Evolutionary conservation across 2,113 vertebrate species (phyloP), one percentile per base, ranked within the genome.

Genomic region (Artemisiospiza belli): DNA sequence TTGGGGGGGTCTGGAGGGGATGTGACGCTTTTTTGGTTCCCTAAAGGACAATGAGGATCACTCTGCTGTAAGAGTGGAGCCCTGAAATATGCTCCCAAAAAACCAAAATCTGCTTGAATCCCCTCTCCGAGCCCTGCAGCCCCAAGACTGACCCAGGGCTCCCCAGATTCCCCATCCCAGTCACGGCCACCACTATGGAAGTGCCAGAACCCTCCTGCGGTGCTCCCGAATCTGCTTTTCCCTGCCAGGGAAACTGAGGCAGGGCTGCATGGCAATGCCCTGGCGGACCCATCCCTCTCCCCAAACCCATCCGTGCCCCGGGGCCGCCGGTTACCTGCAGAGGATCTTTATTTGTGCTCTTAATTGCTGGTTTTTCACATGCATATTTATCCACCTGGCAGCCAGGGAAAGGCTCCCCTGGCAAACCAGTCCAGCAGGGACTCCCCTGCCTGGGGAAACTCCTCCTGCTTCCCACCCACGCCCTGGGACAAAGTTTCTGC

Each of bases 361-460:
- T 92, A 89, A 92, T 94, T 92, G 59, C 59, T 39, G 96, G 37
- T 17, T 95, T 95, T 95, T 62, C 59, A 4, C 79, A 23, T 73
- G 54, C 52, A 33, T 37, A 46, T 91, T 91, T 27, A 86, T n/a
- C 15, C 33, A 8, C 24, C 91, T 14, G 31, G 43, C 7, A 54
- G 72, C 7, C 49, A 31, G 43, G 58, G 67, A 90, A 95, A 46
- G 0, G 24, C 63, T 80, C 17, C 79, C 83, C 79, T 33, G 89
- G 63, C 37, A 90, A 96, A 92, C 72, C 96, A 68, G 89, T 88
- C 41, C 41, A 4, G 33, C 57, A 5, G 76, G 80, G 85, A 25
- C 18, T 64, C 22, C 73, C 11, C 52, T 67, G 4, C 67, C 54
- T 7, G 44, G 33, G 85, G 63, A 74, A 89, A 57, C 59, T 12